Conservation (phyloP, 1,140 invertebrate genomes). For the Pseudomyrmex cubaensis region DNA sequence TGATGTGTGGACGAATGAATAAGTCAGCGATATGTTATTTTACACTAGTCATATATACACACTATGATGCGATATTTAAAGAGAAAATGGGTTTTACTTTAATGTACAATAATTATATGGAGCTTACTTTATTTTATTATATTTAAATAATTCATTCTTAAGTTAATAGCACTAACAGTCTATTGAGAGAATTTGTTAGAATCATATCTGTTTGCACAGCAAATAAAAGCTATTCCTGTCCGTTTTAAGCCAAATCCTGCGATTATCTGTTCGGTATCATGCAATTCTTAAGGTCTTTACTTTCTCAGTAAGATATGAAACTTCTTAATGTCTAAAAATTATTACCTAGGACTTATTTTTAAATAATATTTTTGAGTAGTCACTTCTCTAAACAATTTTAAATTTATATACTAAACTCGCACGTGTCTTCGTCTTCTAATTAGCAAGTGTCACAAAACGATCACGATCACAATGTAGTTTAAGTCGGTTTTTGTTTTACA, state of each 20-base stretch:
- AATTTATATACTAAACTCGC: slow-evolving; percentile 36
- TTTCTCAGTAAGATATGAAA: neutral
- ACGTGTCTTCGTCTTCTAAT: slow-evolving; percentile 14
- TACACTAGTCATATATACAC: slow-evolving; percentile 59
- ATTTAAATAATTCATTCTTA: slow-evolving; percentile 65
- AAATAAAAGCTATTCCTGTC: slow-evolving; percentile 7
- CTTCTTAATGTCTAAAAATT: slow-evolving; percentile 7
- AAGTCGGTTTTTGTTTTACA: slow-evolving; percentile 20
- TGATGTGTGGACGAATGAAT: slow-evolving; percentile 27
- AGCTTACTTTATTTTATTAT: slow-evolving; percentile 29
- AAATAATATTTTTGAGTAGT: slow-evolving; percentile 11
- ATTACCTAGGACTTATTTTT: slow-evolving; percentile 15
- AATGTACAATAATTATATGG: slow-evolving; percentile 38
- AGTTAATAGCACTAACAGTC: slow-evolving; percentile 68
- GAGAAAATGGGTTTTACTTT: neutral
- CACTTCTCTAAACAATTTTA: slow-evolving; percentile 3
- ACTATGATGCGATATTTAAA: slow-evolving; percentile 23
- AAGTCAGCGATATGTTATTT: slow-evolving; percentile 39
- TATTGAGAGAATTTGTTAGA: slow-evolving; percentile 57
- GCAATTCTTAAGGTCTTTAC: neutral
- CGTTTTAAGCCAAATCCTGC: neutral
- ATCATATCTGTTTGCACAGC: slow-evolving; percentile 58
- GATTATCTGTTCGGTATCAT: no score
- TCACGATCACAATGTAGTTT: slow-evolving; percentile 45
- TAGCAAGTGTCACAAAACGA: slow-evolving; percentile 21